Conservation (phyloP, 2,888 invertebrate genomes). For the Tetragonisca angustula region DNA sequence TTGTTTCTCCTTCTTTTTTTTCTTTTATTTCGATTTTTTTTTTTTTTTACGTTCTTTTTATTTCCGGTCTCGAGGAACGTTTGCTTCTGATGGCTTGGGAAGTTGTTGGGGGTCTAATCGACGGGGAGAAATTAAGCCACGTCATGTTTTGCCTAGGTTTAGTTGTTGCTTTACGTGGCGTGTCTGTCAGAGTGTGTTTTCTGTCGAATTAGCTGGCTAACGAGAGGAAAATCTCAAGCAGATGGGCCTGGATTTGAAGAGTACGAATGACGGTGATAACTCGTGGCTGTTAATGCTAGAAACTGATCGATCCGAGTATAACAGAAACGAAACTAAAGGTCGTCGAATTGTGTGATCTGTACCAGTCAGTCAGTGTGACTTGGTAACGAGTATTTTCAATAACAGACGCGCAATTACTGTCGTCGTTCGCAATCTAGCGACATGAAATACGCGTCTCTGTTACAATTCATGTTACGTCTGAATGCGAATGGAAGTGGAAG, state of each 20-base stretch:
- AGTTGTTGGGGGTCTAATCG: conserved; percentile 3
- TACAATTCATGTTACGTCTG: background rate
- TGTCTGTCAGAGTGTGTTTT: background rate
- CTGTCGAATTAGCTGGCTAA: background rate
- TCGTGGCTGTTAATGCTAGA: too few species aligned
- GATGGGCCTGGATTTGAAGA: background rate
- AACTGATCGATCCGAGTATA: too few species aligned
- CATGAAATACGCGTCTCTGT: background rate
- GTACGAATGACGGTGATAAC: too few species aligned
- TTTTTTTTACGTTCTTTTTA: background rate
- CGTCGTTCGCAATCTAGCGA: background rate
- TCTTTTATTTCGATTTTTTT: too few species aligned
- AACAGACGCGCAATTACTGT: too few species aligned
- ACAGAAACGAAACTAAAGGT: too few species aligned
- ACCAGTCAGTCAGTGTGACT: too few species aligned
- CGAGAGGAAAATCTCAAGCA: background rate
- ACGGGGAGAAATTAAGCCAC: conserved; percentile 29
- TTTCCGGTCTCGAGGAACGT: background rate
- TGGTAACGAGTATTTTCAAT: too few species aligned
- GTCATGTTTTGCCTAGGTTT: background rate
- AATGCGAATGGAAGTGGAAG: background rate
- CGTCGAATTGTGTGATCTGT: too few species aligned
- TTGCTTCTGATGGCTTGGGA: conserved; percentile 25
- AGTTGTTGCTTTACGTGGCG: background rate
- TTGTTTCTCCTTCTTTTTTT: background rate